Base-by-base conservation (phyloP, 2,797 vertebrate species). In the Mus minutoides region DNA sequence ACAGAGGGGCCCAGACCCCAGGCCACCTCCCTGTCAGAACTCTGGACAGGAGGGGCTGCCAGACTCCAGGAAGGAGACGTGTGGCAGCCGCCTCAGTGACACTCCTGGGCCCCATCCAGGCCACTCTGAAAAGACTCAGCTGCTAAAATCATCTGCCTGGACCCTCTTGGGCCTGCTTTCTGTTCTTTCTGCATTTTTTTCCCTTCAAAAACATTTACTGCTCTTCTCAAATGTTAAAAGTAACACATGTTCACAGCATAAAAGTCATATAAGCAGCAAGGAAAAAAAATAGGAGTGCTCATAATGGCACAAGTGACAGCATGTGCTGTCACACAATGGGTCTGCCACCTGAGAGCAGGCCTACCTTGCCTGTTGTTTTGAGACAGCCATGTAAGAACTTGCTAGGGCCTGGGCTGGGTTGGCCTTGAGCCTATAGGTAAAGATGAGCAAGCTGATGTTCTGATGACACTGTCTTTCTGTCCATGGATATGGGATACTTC, bases 21-120 rank as follows among this genome's bases (percentile, higher is more conserved):
- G 92, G 56, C 75, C 3, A 16, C 46, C 29, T 46, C 92, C 67
- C 78, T 64, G 1, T n/a, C 78, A 43, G 75, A 91, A 80, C 40
- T 31, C 71, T 6, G 56, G 31, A 31, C 34, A 34, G 90, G 40
- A 12, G 22, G 58, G 75, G 73, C 77, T 16, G 71, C 84, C 84
- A 77, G 94, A 69, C 26, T 62, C 84, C 37, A 46, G 67, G 88
- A 40, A 90, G 88, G 76, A 93, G 92, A 76, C 3, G 1, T 0
- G 26, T 43, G 69, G 91, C 88, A 52, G 92, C 90, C 2, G 8
- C 71, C 58, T 89, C 17, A 14, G 83, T 8, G 94, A 62, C 67
- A 60, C 71, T 69, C 79, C 84, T 89, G 91, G 92, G 92, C 19
- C 84, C 76, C 0, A 2, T 77, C 89, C 97, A 88, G 96, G 75